Percentiles rank a stretch among this genome's conserved stretches.
phyloP scores from a whole-genome alignment of 2,888 invertebrate species.

The Xanthorhoe spadicearia region DNA sequence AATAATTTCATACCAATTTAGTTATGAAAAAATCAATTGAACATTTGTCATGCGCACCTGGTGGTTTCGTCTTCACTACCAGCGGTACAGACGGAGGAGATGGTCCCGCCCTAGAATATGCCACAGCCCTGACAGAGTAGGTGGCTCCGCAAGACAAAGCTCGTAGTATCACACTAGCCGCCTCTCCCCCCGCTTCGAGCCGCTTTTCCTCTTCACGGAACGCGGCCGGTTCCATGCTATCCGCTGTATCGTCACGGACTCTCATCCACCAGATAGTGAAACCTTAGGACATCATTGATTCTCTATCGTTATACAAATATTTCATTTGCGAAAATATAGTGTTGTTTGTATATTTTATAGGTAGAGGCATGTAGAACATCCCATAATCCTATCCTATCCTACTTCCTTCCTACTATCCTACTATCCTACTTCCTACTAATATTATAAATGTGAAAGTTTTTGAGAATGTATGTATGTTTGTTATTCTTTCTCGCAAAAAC shows the following conservation, averaged over 20 bases:
- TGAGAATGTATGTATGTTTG: too few species aligned
- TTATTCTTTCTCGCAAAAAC: too few species aligned
- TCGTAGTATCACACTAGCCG: conserved; percentile 65
- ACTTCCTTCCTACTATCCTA: too few species aligned
- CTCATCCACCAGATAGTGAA: conserved; percentile 78
- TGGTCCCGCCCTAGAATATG: conserved; percentile 74
- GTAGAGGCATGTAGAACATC: too few species aligned
- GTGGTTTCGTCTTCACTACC: conserved; percentile 75
- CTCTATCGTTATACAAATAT: background rate
- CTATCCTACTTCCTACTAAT: too few species aligned
- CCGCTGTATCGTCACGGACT: conserved; percentile 70
- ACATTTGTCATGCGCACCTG: conserved; percentile 55
- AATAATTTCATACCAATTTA: too few species aligned
- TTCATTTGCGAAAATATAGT: too few species aligned
- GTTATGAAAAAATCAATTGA: too few species aligned
- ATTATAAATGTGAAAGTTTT: too few species aligned
- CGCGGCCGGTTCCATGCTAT: conserved; percentile 60
- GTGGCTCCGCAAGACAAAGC: conserved; percentile 74
- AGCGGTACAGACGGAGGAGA: conserved; percentile 71
- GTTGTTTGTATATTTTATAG: too few species aligned
- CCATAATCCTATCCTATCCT: too few species aligned
- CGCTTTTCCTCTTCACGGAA: conserved; percentile 71
- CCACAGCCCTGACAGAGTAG: conserved; percentile 74
- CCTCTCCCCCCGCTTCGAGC: conserved; percentile 74
- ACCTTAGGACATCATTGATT: conserved; percentile 49